A percentile compares a stretch with the other conserved stretches of the same genome.
These are phyloP conservation scores for Azemiops feae DNA, from an alignment of 2,113 vertebrate genomes.

Conservation along the genomic window DNA sequence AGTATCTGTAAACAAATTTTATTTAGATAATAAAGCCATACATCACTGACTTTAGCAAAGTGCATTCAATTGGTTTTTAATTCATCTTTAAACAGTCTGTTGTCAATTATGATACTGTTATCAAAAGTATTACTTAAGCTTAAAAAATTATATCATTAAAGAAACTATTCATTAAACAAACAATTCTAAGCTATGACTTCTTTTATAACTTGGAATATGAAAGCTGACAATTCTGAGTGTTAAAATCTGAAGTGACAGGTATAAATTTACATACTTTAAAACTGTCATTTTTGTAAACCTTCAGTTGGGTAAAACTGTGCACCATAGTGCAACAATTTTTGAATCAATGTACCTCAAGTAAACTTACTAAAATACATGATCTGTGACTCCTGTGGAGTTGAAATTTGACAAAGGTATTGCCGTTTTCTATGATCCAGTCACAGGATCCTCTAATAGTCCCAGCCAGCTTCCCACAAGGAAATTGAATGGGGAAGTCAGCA, in stretches of 20 bases:
- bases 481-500: neutral
- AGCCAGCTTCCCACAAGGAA: neutral
- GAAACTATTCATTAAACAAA: neutral
- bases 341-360: neutral
- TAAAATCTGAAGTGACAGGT: neutral
- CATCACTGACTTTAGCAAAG: neutral
- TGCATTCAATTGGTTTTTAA: constrained; percentile 2
- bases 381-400: neutral
- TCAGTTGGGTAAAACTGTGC: neutral
- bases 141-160: neutral
- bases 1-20: neutral
- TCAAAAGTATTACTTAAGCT: neutral
- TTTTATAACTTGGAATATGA: neutral
- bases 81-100: neutral
- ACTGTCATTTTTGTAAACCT: neutral
- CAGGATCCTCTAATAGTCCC: neutral
- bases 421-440: neutral
- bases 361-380: neutral
- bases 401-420: neutral
- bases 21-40: neutral
- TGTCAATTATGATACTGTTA: neutral
- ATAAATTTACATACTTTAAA: neutral
- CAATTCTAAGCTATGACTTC: neutral
- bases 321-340: neutral
- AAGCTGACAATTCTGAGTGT: neutral